phyloP scores from a whole-genome alignment of 2,113 vertebrate genomes.

The Monopterus albus region DNA sequence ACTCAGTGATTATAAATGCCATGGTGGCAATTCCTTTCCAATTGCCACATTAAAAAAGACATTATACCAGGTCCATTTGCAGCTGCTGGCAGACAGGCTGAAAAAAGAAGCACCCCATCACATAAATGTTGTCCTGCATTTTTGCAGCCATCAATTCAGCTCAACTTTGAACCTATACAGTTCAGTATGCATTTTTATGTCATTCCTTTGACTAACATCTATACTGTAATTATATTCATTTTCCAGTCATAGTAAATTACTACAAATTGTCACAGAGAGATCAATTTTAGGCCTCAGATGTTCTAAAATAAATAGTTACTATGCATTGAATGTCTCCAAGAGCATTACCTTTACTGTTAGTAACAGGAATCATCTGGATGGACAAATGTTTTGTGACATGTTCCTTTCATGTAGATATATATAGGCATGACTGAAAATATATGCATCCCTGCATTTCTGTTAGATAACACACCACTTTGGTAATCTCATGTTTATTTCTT shows the following conservation, averaged over 20 bases:
- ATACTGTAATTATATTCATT: too few relatives aligned
- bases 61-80: constrained; percentile 59
- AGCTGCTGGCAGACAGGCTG: constrained; percentile 35
- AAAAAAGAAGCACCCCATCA: constrained; percentile 17
- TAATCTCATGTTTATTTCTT: too few relatives aligned
- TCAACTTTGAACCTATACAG: constrained; percentile 16
- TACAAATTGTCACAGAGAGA: too few relatives aligned
- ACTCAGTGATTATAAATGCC: constrained; percentile 69
- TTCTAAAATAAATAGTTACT: not conserved
- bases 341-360: too few relatives aligned
- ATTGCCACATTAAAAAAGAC: constrained; percentile 66
- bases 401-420: not conserved
- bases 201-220: not conserved
- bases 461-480: too few relatives aligned
- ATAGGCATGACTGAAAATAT: too few relatives aligned
- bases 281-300: not conserved
- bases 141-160: constrained; percentile 11
- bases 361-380: not conserved
- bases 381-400: not conserved
- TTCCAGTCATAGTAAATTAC: constrained; percentile 1
- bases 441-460: too few relatives aligned
- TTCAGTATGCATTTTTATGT: constrained; percentile 21
- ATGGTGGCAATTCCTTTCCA: constrained; percentile 67
- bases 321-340: not conserved
- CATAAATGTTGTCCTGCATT: constrained; percentile 34